Evolutionary conservation across 2,888 invertebrate genomes (phyloP).

Genomic region (Lamellibrachia satsuma): DNA sequence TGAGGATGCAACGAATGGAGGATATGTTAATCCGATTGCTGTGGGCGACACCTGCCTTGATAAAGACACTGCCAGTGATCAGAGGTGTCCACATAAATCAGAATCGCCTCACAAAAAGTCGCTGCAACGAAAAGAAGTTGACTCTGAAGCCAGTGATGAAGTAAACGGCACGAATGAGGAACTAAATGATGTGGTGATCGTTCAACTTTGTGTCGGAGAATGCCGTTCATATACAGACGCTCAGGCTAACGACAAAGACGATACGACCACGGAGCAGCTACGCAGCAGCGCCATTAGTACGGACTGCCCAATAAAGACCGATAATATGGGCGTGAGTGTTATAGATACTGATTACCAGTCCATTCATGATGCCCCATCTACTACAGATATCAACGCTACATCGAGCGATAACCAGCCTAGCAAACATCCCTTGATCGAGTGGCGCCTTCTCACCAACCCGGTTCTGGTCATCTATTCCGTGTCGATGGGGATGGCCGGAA

Average conservation of each 20-base stretch:
- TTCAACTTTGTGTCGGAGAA: not conserved
- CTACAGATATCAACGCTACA: not conserved
- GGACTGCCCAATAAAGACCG: not conserved
- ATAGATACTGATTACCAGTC: not conserved
- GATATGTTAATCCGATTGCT: not conserved
- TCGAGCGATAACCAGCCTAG: not conserved
- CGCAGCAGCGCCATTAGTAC: not conserved
- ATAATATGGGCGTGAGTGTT: not conserved
- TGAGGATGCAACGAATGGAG: not conserved
- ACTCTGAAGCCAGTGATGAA: not conserved
- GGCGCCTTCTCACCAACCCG: conserved; percentile 75
- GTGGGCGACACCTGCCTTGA: not conserved
- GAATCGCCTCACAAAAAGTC: not conserved
- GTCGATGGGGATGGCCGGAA: conserved; percentile 80
- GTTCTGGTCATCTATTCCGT: conserved; percentile 78
- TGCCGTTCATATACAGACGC: not conserved
- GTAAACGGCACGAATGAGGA: not conserved
- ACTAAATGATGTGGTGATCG: not conserved
- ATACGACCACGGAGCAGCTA: not conserved
- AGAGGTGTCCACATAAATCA: not conserved
- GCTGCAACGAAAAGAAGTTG: not conserved
- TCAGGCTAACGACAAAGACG: not conserved
- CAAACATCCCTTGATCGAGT: conserved; percentile 69
- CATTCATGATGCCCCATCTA: not conserved
- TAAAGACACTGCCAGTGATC: not conserved